phyloP scores from a whole-genome alignment of 2,888 invertebrate genomes.

The Polia nebulosa region DNA sequence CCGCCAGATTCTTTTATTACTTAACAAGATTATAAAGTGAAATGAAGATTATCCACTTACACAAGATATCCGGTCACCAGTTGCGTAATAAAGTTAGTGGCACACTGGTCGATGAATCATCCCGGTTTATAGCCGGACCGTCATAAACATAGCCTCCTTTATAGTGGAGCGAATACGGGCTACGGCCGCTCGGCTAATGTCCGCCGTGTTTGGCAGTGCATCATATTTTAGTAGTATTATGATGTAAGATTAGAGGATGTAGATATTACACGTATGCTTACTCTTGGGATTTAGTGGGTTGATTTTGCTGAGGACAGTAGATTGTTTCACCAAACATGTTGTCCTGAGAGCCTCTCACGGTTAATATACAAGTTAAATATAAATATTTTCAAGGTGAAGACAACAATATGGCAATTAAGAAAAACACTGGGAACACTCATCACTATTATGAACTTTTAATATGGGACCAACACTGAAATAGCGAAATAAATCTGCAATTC shows the following conservation, averaged over 20 bases:
- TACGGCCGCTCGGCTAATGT: constrained; percentile 49
- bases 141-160: constrained; percentile 63
- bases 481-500: no score
- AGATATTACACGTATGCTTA: constrained; percentile 50
- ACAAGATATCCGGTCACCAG: constrained; percentile 60
- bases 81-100: constrained; percentile 62
- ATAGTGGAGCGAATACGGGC: constrained; percentile 53
- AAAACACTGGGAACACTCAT: no score
- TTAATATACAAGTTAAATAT: no score
- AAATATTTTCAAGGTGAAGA: no score
- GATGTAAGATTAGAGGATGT: constrained; percentile 48
- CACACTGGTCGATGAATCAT: constrained; percentile 64
- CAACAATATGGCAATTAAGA: no score
- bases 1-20: constrained; percentile 37
- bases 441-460: no score
- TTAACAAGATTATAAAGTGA: constrained; percentile 60
- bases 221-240: constrained; percentile 59
- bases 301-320: background rate
- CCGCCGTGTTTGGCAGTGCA: constrained; percentile 53
- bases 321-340: background rate
- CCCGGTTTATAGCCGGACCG: constrained; percentile 60
- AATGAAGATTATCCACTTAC: constrained; percentile 64
- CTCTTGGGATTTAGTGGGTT: constrained; percentile 28
- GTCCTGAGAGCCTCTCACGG: no score
- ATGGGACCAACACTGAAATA: no score